Evolutionary conservation across 2,797 vertebrate species (phyloP), one percentile per base, ranked within the genome.

Genomic region (Galago senegalensis): DNA sequence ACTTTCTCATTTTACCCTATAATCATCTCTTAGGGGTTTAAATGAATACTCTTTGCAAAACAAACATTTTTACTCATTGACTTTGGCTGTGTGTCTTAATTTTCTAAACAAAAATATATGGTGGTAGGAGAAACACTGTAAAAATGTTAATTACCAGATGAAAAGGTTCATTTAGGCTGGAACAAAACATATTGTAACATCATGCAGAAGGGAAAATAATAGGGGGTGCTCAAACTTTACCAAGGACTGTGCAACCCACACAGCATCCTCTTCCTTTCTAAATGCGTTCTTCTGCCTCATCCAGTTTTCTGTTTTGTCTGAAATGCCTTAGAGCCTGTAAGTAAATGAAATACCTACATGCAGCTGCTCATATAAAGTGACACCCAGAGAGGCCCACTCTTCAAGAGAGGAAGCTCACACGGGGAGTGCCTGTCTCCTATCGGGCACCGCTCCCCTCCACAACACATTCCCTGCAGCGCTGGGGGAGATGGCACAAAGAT

Each of bases 91-190:
- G 76, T 88, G 93, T 90, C 92, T 97, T 97, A 96, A 97, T 97
- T 98, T 97, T 97, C 95, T 94, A 97, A 97, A 98, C 92, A 98
- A 98, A 97, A 97, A 96, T 97, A 97, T 94, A 96, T 95, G 43
- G 93, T 97, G 37, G 88, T 93, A 97, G 82, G 34, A 84, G 92
- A 96, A 97, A 97, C 97, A 98, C 89, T 97, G 96, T 96, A 97
- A 97, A 97, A 97, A 96, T 96, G 96, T 97, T 98, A 98, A 98
- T 98, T 98, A 98, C 95, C 92, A 96, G 89, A 97, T 97, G 95
- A 97, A 96, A 97, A 96, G 96, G 89, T 97, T 96, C 94, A 94
- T 94, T 97, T 96, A 94, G 89, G 92, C 97, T 97, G 91, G 75
- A 97, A 97, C 87, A 98, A 97, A 97, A 96, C 95, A 97, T 97